phyloP scores from a whole-genome alignment of 53 echinoderm and acorn worm genomes.

The Glandiceps talaboti region DNA sequence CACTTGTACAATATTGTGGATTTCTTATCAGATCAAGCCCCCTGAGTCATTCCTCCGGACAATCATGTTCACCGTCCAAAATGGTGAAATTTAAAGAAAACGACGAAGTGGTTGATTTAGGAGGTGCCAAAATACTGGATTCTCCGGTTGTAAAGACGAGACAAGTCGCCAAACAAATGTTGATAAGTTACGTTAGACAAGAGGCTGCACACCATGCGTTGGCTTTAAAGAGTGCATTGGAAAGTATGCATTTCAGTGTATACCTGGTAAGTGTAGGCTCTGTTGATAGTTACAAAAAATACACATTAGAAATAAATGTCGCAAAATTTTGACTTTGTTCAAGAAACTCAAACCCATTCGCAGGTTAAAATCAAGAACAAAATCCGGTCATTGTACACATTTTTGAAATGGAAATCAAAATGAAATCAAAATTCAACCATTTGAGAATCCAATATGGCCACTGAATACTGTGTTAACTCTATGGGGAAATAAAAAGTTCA shows the following conservation, averaged over 20 bases:
- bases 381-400: no score
- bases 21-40: background rate
- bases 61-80: background rate
- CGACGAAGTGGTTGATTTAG: background rate
- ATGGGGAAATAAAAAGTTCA: no score
- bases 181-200: conserved; percentile 91
- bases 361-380: no score
- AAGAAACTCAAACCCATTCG: no score
- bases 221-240: conserved; percentile 78
- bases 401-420: no score
- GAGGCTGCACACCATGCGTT: conserved; percentile 93
- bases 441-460: no score
- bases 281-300: no score
- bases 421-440: no score
- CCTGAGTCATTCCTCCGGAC: background rate
- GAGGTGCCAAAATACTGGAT: background rate
- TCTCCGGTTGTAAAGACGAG: background rate
- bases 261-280: conserved; percentile 68
- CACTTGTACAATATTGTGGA: no score
- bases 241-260: conserved; percentile 57
- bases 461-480: no score
- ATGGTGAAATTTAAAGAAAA: background rate
- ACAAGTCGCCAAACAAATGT: conserved; percentile 65
- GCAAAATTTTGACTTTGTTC: no score
- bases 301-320: no score